Evolutionary conservation across 1,140 invertebrate species (phyloP).

Genomic region (Cydia pomonella): DNA sequence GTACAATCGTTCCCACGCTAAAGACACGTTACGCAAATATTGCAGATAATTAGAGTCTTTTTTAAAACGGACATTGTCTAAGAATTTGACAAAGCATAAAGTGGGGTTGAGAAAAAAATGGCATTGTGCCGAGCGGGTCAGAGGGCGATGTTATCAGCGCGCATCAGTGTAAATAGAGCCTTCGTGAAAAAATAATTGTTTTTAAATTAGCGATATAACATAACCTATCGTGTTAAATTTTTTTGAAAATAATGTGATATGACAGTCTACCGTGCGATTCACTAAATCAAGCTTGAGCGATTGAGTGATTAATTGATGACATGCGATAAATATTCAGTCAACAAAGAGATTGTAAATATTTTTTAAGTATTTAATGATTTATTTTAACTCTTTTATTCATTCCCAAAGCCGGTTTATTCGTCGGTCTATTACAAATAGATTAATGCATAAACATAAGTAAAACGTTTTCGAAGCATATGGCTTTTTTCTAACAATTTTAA

Average conservation of each 20-base stretch:
- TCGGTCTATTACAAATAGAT: background rate
- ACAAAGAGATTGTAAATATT: too few relatives aligned
- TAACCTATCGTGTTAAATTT: too few relatives aligned
- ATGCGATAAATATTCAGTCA: background rate
- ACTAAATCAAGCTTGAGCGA: background rate
- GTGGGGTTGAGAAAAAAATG: conserved; percentile 31
- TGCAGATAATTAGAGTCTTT: conserved; percentile 32
- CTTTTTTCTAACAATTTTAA: background rate
- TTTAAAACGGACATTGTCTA: conserved; percentile 31
- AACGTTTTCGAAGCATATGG: background rate
- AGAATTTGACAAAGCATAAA: conserved; percentile 31
- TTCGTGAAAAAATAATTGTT: background rate
- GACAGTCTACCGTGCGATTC: background rate
- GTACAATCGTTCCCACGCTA: conserved; percentile 22
- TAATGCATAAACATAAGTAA: background rate
- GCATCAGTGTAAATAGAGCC: conserved; percentile 5
- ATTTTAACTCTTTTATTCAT: too few relatives aligned
- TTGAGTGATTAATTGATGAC: too few relatives aligned
- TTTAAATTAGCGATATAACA: background rate
- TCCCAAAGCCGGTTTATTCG: too few relatives aligned
- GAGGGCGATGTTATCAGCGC: conserved; percentile 6
- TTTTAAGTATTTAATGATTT: too few relatives aligned
- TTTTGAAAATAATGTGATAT: background rate
- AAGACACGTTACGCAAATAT: conserved; percentile 32
- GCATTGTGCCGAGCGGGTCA: conserved; percentile 19